Base-by-base conservation (phyloP, 2,113 vertebrate species). In the Grammatotria lemairii region DNA sequence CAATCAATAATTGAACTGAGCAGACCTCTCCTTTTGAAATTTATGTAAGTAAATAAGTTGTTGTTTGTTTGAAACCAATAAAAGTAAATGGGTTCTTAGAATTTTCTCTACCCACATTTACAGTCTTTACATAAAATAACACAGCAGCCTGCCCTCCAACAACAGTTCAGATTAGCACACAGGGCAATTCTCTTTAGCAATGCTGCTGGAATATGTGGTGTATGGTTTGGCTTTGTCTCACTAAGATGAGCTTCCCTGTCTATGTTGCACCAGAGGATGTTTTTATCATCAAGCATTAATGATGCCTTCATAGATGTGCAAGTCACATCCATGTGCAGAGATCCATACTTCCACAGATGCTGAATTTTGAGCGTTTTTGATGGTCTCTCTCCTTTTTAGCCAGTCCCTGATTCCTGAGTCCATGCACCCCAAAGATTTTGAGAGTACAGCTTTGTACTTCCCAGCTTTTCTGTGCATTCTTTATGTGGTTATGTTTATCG, bases 101-200 rank as follows among this genome's bases (percentile, higher is more conserved):
- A 3, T 63, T 33, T 33, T 17, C 58, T 33, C 28, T 19, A 7
- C 16, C 16, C 58, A 11, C 9, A 63, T n/a, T 63, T n/a, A 35
- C 31, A 35, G 9, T 60, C 9, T 60, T 33, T 35, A 3, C 16
- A 7, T 63, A n/a, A 58, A 58, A 28, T 16, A 57, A 28, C 23
- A 16, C 23, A 57, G 13, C 23, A 57, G 23, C 12, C 54, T 14
- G 7, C 4, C 4, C 12, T 57, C 23, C 54, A 57, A 1, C 12
- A 23, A 13, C 23, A 2, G 23, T 16, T 57, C 54, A 26, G 2
- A 57, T 26, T 26, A 57, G 54, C 21, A 26, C 9, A 7, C 68
- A 19, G 23, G 23, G 2, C 0, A 47, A 5, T 45, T 45, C 40
- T 73, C 21, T 45, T 0, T 11, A 4, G 35, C 8, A 0, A 42